Evolutionary conservation across 2,113 vertebrate species (phyloP), one percentile per base, ranked within the genome.

Genomic region (Osmerus eperlanus): DNA sequence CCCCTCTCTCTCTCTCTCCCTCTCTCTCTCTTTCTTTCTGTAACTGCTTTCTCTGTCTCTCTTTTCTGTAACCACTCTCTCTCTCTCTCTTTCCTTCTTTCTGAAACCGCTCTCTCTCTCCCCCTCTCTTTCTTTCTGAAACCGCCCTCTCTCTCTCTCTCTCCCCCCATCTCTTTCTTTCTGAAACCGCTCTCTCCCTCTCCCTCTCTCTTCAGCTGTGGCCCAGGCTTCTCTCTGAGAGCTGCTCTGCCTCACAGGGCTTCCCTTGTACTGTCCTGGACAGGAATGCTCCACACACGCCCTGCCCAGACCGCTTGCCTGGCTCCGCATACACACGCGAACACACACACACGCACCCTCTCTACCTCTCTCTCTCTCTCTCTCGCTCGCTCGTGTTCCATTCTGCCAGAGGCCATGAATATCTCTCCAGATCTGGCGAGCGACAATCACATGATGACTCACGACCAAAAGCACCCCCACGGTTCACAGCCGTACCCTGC

Each of bases 401-500:
- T 69, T 87, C 85, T 71, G 14, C 64, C 76, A 70, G 68, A 58
- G 1, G 0, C 81, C 81, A 47, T 79, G 81, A 84, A 87, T 75
- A 83, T 6, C 14, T 4, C 67, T 6, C 87, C 41, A 47, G 83
- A 86, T 91, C 87, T 84, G 53, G 88, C 78, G 81, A 85, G 67
- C 65, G 63, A 80, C 78, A 85, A 88, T 90, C 87, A 85, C 87
- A 84, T 89, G 41, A 47, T 47, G 88, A 92, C 87, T 92, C 85
- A 87, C 81, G 88, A 47, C 87, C 87, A 91, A 86, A 88, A 80
- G 87, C 88, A 92, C 91, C 90, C 90, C 41, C 41, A 12, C 9
- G 41, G 41, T 47, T 47, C 41, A 47, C 41, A 47, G 41, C 41
- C 90, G 88, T 93, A 93, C 84, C 83, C 89, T 88, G 86, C 88